phyloP scores from a whole-genome alignment of 2,888 invertebrate genomes.

The Entomobrya proxima region DNA sequence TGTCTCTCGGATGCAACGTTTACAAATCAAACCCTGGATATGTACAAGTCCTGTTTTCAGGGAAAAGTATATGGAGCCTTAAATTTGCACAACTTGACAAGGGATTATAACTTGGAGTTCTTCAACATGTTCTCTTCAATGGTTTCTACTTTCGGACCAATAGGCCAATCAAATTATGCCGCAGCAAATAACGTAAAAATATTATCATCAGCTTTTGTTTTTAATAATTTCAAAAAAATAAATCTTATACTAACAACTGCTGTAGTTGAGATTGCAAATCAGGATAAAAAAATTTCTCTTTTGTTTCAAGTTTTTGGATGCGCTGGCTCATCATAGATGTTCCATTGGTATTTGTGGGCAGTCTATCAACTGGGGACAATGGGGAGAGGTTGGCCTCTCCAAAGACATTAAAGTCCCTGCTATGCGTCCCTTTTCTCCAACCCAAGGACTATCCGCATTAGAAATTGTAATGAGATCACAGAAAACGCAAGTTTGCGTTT shows the following conservation, averaged over 20 bases:
- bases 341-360: conserved; percentile 55
- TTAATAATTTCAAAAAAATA: too few relatives aligned
- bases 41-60: conserved; percentile 53
- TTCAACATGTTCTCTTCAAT: conserved; percentile 65
- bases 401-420: conserved; percentile 59
- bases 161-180: conserved; percentile 63
- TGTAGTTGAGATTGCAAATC: too few relatives aligned
- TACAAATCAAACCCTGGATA: conserved; percentile 60
- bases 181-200: conserved; percentile 54
- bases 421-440: conserved; percentile 57
- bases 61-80: conserved; percentile 67
- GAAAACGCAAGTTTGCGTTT: conserved; percentile 52
- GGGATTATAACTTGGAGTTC: conserved; percentile 48
- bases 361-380: conserved; percentile 68
- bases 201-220: too few relatives aligned
- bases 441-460: conserved; percentile 48
- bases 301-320: conserved; percentile 62
- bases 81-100: conserved; percentile 65
- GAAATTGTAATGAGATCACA: conserved; percentile 57
- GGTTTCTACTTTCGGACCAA: conserved; percentile 59
- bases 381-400: conserved; percentile 54
- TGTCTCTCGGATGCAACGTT: conserved; percentile 57
- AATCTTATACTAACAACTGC: too few relatives aligned
- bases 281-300: neutral
- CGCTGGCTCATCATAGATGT: conserved; percentile 60